These are phyloP conservation scores for Hiodon alosoides DNA, from an alignment of 2,113 vertebrate species.

Conservation along the genomic window DNA sequence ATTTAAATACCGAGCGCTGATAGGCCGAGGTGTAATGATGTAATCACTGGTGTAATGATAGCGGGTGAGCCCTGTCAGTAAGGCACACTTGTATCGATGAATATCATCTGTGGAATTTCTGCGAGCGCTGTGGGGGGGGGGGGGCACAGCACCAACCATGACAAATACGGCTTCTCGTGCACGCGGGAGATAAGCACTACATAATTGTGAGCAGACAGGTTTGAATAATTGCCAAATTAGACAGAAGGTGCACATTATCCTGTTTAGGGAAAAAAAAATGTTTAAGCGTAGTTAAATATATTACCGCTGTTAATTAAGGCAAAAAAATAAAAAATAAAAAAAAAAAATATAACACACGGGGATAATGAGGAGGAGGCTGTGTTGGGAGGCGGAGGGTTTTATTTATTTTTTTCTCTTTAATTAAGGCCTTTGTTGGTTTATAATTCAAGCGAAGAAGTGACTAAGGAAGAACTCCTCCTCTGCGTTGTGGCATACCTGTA, in stretches of 20 bases:
- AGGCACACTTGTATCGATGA: slow-evolving; percentile 46
- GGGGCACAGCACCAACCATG: slow-evolving; percentile 36
- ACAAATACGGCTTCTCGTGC: slow-evolving; percentile 67
- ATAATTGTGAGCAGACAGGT: slow-evolving; percentile 71
- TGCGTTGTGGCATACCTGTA: neutral
- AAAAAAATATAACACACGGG: slow-evolving; percentile 1
- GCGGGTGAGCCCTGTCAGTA: slow-evolving; percentile 19
- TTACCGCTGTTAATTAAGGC: slow-evolving; percentile 50
- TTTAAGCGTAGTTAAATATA: slow-evolving; percentile 55
- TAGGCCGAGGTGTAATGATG: slow-evolving; percentile 50
- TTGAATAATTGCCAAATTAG: slow-evolving; percentile 73
- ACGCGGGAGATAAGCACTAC: slow-evolving; percentile 68
- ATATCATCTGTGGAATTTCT: slow-evolving; percentile 63
- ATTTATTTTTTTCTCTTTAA: slow-evolving; percentile 5
- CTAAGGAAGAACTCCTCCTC: neutral
- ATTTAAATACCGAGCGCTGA: slow-evolving; percentile 50
- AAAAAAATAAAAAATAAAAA: neutral
- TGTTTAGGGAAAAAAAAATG: slow-evolving; percentile 35
- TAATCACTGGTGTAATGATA: slow-evolving; percentile 65
- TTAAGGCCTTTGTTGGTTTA: neutral
- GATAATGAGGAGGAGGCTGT: slow-evolving; percentile 26
- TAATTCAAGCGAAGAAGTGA: slow-evolving; percentile 1
- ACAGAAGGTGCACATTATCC: slow-evolving; percentile 64
- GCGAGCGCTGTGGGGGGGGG: slow-evolving; percentile 36
- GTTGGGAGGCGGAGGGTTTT: neutral